A percentile compares a stretch with the other conserved stretches of the same genome.
These are phyloP conservation scores for Dinothrombium tinctorium DNA, from an alignment of 1,140 invertebrate genomes.

Conservation along the genomic window DNA sequence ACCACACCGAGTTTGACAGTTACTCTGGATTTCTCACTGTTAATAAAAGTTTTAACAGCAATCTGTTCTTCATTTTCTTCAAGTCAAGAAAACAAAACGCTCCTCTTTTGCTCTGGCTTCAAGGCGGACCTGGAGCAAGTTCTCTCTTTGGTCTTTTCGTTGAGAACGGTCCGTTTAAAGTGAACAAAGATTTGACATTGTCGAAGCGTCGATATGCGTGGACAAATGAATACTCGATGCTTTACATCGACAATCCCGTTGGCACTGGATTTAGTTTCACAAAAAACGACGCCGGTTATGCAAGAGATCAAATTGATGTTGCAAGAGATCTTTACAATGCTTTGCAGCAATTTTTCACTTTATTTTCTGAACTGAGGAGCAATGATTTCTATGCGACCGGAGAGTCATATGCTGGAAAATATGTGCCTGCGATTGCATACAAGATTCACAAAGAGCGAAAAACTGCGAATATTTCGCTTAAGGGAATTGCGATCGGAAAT, in stretches of 20 bases:
- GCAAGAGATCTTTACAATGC: constrained; percentile 13
- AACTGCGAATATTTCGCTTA: constrained; percentile 19
- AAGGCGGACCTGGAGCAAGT: constrained; percentile 53
- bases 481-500: constrained; percentile 55
- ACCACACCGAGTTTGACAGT: constrained; percentile 4
- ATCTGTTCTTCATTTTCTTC: constrained; percentile 17
- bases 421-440: constrained; percentile 49
- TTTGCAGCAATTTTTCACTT: constrained; percentile 15
- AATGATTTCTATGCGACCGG: constrained; percentile 18
- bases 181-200: constrained; percentile 30
- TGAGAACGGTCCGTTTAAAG: constrained; percentile 49
- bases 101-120: constrained; percentile 58
- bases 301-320: constrained; percentile 13
- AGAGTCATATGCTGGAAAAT: constrained; percentile 25
- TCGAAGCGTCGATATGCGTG: constrained; percentile 38
- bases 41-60: constrained; percentile 11
- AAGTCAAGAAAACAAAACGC: constrained; percentile 14
- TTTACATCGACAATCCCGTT: constrained; percentile 70
- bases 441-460: constrained; percentile 38
- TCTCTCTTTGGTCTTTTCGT: constrained; percentile 54
- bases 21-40: constrained; percentile 11
- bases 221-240: constrained; percentile 41
- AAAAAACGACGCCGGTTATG: constrained; percentile 10
- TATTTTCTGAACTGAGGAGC: constrained; percentile 13
- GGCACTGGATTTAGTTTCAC: constrained; percentile 29